Evolutionary conservation across 2,888 invertebrate genomes (phyloP).

Genomic region (Homarus gammarus): DNA sequence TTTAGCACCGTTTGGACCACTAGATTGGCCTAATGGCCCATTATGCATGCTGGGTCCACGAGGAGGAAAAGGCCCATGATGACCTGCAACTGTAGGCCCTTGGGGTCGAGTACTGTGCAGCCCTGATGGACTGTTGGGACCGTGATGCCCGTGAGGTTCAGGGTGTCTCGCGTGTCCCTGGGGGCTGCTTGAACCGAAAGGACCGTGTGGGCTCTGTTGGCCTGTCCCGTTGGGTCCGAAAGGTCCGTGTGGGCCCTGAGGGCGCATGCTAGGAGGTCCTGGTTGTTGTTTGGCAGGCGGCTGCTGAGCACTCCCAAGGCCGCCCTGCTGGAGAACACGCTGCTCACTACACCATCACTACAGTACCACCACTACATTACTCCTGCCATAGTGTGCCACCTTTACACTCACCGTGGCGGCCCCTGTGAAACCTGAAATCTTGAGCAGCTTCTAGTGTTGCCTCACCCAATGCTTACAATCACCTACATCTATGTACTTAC

Average conservation of each 20-base stretch:
- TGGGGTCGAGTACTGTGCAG: constrained; percentile 38
- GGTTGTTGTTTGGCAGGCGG: constrained; percentile 43
- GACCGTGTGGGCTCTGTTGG: constrained; percentile 43
- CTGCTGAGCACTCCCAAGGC: constrained; percentile 61
- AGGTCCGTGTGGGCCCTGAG: constrained; percentile 38
- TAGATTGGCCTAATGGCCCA: constrained; percentile 43
- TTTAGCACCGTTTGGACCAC: constrained; percentile 38
- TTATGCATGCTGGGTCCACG: constrained; percentile 59
- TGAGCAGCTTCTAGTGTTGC: constrained; percentile 42
- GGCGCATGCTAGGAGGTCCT: constrained; percentile 54
- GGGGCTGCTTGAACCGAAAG: constrained; percentile 56
- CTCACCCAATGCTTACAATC: neutral
- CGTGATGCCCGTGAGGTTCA: constrained; percentile 45
- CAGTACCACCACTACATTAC: neutral
- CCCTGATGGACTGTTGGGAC: constrained; percentile 50
- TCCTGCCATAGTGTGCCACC: constrained; percentile 7
- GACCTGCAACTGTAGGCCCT: constrained; percentile 36
- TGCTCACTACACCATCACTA: constrained; percentile 46
- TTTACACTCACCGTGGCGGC: constrained; percentile 15
- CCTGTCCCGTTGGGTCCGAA: constrained; percentile 58
- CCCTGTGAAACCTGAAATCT: constrained; percentile 50
- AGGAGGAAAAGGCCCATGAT: constrained; percentile 48
- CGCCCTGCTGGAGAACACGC: constrained; percentile 71
- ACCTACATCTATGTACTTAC: constrained; percentile 19
- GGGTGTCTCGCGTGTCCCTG: constrained; percentile 49